phyloP scores from a whole-genome alignment of 2,797 vertebrate genomes.

The Brachymystax lenok region DNA sequence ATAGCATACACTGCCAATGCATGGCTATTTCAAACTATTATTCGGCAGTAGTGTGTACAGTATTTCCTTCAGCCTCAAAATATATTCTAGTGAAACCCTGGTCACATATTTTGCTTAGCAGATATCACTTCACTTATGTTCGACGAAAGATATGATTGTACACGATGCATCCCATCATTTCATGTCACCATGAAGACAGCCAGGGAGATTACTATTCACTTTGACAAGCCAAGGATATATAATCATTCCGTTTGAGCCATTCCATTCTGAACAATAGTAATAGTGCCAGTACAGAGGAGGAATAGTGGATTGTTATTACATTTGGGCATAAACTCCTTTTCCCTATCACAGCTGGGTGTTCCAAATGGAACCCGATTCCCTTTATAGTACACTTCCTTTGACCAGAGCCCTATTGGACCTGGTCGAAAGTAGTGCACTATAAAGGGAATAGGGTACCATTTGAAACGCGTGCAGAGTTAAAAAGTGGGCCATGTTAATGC shows the following conservation, averaged over 20 bases:
- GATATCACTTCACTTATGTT: not conserved
- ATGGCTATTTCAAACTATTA: slow-evolving; percentile 34
- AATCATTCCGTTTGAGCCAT: not conserved
- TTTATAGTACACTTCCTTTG: not conserved
- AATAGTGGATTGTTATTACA: slow-evolving; percentile 1
- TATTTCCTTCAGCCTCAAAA: slow-evolving; percentile 29
- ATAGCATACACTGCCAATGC: slow-evolving; percentile 36
- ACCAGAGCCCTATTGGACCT: not conserved
- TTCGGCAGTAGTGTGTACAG: slow-evolving; percentile 23
- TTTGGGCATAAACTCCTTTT: not conserved
- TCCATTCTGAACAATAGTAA: not conserved
- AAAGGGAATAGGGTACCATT: not conserved
- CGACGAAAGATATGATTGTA: not conserved
- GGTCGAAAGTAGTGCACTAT: too few species aligned
- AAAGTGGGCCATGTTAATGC: not conserved
- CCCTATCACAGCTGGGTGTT: not conserved
- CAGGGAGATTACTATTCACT: not conserved
- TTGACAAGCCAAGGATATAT: slow-evolving; percentile 8
- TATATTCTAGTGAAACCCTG: not conserved
- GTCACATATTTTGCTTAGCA: not conserved
- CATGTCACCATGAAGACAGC: not conserved
- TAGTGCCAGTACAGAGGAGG: not conserved
- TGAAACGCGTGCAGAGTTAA: not conserved
- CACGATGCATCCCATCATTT: not conserved
- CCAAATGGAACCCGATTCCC: too few species aligned